Conservation (phyloP, 1,140 invertebrate genomes). For the Euschistus heros region DNA sequence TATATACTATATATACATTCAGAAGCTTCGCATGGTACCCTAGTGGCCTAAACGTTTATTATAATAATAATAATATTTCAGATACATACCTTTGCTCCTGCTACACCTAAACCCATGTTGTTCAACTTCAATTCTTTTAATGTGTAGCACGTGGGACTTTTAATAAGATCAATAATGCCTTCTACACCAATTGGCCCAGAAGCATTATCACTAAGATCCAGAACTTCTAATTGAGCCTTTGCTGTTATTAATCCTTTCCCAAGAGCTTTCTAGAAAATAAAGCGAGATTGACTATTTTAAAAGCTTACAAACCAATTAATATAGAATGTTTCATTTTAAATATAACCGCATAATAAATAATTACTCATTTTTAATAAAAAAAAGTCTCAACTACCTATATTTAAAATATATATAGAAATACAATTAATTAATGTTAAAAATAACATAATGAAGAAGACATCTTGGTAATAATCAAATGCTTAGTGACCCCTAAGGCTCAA, state of each 20-base stretch:
- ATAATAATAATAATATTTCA: neutral
- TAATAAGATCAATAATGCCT: conserved; percentile 74
- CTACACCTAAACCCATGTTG: conserved; percentile 91
- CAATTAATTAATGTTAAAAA: too few relatives aligned
- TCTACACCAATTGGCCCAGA: conserved; percentile 92
- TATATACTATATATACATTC: too few relatives aligned
- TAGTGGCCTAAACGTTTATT: too few relatives aligned
- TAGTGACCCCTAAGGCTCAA: too few relatives aligned
- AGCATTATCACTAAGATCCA: conserved; percentile 97
- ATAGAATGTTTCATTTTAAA: neutral
- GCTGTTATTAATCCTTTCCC: conserved; percentile 71
- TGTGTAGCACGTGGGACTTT: conserved; percentile 71
- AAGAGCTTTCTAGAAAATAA: conserved; percentile 51
- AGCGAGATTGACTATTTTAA: neutral
- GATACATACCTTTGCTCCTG: conserved; percentile 58
- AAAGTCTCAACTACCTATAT: neutral
- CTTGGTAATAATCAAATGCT: too few relatives aligned
- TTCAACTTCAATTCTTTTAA: conserved; percentile 75
- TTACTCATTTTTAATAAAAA: neutral
- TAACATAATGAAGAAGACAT: too few relatives aligned
- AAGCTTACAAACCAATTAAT: neutral
- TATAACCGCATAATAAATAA: neutral
- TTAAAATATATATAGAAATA: too few relatives aligned
- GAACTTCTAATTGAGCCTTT: conserved; percentile 62
- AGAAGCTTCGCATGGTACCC: too few relatives aligned